These are phyloP conservation scores for Rattus norvegicus DNA, from an alignment of 2,113 vertebrate genomes.

Conservation along the genomic window DNA sequence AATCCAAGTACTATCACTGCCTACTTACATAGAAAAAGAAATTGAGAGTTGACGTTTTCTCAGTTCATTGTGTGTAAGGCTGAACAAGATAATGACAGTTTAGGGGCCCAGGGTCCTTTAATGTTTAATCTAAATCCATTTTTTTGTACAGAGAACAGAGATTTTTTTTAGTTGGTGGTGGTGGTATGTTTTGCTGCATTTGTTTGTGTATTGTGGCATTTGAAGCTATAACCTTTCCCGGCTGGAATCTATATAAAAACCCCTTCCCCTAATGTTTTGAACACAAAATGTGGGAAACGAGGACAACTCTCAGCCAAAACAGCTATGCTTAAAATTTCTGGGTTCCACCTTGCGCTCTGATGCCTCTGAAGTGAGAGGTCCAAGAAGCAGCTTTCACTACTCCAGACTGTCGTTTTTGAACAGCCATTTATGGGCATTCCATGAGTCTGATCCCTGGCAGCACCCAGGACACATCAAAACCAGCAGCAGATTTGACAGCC, in stretches of 20 bases:
- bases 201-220: not conserved
- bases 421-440: conserved; percentile 40
- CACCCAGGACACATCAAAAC: conserved; percentile 66
- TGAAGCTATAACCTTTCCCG: not conserved
- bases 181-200: not conserved
- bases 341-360: not conserved
- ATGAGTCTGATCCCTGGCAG: conserved; percentile 69
- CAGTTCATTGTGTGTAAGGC: not conserved
- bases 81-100: not conserved
- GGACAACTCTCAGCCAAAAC: not conserved
- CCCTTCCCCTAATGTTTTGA: not conserved
- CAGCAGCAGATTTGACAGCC: conserved; percentile 75
- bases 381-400: conserved; percentile 1
- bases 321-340: not conserved
- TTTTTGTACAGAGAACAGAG: too few relatives aligned
- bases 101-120: not conserved
- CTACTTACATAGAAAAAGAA: not conserved
- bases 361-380: not conserved
- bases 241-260: not conserved
- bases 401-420: conserved; percentile 54
- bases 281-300: not conserved
- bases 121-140: not conserved
- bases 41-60: not conserved
- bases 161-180: not conserved
- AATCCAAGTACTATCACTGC: not conserved